Conservation (phyloP, 2,113 vertebrate genomes). For the Sturnus vulgaris region DNA sequence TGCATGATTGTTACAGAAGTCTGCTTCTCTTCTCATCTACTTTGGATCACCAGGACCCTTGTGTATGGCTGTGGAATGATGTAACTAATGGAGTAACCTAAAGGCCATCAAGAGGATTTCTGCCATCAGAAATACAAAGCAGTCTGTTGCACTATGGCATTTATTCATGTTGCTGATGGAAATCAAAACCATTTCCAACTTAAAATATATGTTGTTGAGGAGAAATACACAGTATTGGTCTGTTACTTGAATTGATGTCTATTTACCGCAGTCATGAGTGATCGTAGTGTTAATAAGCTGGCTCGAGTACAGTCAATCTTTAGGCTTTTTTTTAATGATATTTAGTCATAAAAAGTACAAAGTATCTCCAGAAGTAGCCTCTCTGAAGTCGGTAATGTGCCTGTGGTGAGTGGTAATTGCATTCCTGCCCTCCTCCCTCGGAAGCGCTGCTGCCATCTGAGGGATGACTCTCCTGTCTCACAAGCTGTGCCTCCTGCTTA, state of each 20-base stretch:
- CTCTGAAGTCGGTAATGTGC: neutral
- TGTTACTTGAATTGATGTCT: neutral
- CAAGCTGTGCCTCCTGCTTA: neutral
- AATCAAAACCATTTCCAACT: neutral
- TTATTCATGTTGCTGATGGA: neutral
- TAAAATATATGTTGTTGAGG: neutral
- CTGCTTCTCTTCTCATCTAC: neutral
- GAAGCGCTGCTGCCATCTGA: neutral
- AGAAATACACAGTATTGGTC: neutral
- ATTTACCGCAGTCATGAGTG: neutral
- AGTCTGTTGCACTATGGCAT: neutral
- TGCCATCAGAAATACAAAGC: neutral
- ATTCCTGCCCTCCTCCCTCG: neutral
- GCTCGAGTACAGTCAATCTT: rapidly evolving
- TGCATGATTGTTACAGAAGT: neutral
- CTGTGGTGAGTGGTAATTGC: neutral
- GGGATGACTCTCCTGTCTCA: neutral
- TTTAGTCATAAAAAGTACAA: neutral
- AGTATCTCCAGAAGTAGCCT: neutral
- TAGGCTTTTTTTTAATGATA: neutral
- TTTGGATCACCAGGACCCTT: neutral
- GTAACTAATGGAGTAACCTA: neutral
- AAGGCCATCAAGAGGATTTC: neutral
- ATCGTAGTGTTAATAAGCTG: neutral
- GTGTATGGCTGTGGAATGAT: neutral